phyloP scores from a whole-genome alignment of 2,888 invertebrate genomes.

The Eretmocerus hayati region DNA sequence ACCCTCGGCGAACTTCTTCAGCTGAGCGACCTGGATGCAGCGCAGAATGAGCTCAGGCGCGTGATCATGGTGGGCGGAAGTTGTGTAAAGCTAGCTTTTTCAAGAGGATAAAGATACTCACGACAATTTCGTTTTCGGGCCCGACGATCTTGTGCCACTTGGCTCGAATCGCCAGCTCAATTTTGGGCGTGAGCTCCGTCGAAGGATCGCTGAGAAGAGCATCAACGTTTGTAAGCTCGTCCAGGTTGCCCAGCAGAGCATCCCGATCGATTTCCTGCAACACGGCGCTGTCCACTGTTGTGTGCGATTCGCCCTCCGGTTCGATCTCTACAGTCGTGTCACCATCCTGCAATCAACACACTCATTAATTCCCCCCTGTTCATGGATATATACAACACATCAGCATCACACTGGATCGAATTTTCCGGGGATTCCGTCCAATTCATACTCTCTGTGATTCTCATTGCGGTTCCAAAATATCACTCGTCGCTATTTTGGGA shows the following conservation, averaged over 20 bases:
- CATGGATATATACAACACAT: too few species aligned
- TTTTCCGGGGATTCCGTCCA: neutral
- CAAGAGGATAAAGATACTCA: conserved; percentile 49
- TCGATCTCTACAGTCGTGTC: conserved; percentile 65
- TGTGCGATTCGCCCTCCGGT: conserved; percentile 72
- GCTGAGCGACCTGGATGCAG: conserved; percentile 85
- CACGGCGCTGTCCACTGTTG: conserved; percentile 62
- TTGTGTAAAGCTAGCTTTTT: neutral
- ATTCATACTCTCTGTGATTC: neutral
- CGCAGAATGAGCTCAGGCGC: neutral
- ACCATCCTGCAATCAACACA: conserved; percentile 52
- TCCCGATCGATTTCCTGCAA: conserved; percentile 52
- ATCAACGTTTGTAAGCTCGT: conserved; percentile 49
- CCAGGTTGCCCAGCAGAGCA: conserved; percentile 58
- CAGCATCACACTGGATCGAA: too few species aligned
- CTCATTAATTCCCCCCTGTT: too few species aligned
- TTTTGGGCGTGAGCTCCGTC: conserved; percentile 52
- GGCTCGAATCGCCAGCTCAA: conserved; percentile 70
- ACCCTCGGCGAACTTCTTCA: conserved; percentile 83
- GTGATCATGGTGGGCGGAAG: neutral
- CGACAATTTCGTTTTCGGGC: conserved; percentile 76
- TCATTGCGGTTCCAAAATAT: neutral
- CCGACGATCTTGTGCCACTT: conserved; percentile 78
- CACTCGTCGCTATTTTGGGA: too few species aligned
- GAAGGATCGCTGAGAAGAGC: conserved; percentile 47